Percentiles rank a stretch among this genome's conserved stretches.
phyloP scores from a whole-genome alignment of 2,888 invertebrate species.

The Zygogramma bicolorata region DNA sequence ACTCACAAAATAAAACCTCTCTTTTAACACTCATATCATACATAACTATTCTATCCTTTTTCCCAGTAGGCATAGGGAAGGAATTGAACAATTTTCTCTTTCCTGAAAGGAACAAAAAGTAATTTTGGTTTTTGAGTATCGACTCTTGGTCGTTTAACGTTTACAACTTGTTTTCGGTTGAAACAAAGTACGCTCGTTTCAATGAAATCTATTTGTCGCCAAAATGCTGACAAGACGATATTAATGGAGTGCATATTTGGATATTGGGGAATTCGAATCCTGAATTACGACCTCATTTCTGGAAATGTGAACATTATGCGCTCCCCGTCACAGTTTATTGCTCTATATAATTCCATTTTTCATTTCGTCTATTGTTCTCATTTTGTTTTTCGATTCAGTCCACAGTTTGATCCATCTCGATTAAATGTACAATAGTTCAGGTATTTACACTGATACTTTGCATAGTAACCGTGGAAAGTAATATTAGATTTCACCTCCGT shows the following conservation, averaged over 20 bases:
- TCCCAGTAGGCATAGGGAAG: too few relatives aligned
- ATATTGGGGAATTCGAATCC: neutral
- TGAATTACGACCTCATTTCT: slow-evolving; percentile 1
- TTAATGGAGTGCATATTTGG: neutral
- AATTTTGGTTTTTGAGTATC: too few relatives aligned
- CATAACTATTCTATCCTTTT: too few relatives aligned
- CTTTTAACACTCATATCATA: too few relatives aligned
- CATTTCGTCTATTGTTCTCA: neutral
- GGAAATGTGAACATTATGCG: neutral
- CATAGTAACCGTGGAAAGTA: too few relatives aligned
- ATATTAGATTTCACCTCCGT: too few relatives aligned
- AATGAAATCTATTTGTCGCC: neutral
- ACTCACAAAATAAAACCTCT: too few relatives aligned
- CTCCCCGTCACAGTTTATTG: neutral
- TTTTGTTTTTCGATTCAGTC: neutral
- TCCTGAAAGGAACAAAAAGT: too few relatives aligned
- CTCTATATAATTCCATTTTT: neutral
- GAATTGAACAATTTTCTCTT: too few relatives aligned
- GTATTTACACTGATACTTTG: too few relatives aligned
- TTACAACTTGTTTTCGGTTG: neutral
- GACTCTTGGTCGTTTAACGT: too few relatives aligned
- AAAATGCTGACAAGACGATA: neutral
- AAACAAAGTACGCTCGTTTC: neutral
- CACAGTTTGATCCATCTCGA: neutral
- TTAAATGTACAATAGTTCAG: too few relatives aligned